Percentiles rank a stretch among this genome's conserved stretches.
Evolutionary conservation across 2,113 vertebrate species (phyloP).

Genomic region (Melanerpes formicivorus): DNA sequence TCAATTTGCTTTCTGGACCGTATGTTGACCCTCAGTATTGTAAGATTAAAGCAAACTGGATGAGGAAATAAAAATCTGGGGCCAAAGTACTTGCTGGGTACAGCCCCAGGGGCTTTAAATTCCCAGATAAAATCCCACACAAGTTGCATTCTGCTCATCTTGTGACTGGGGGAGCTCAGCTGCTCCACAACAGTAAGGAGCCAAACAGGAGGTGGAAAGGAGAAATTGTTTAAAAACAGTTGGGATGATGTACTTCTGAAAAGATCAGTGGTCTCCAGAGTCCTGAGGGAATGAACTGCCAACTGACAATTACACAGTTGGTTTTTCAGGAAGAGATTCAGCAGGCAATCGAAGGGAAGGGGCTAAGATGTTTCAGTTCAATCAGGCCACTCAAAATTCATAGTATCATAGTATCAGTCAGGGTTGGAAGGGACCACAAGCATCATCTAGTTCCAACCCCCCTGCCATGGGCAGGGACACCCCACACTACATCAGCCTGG

Average conservation of each 20-base stretch:
- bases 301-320: not conserved
- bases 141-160: not conserved
- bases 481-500: no score
- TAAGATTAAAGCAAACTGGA: not conserved
- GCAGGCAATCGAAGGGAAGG: not conserved
- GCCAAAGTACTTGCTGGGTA: not conserved
- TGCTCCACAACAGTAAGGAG: not conserved
- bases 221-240: not conserved
- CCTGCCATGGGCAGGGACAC: no score
- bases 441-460: no score
- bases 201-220: not conserved
- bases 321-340: not conserved
- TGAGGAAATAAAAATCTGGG: not conserved
- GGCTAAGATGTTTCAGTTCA: not conserved
- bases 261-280: not conserved
- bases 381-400: not conserved
- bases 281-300: not conserved
- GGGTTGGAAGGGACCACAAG: no score
- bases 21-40: not conserved
- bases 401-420: not conserved
- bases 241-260: rapidly evolving
- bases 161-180: not conserved
- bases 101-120: not conserved
- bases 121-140: not conserved
- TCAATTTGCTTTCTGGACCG: not conserved